Percentiles rank a stretch among this genome's conserved stretches.
These are phyloP conservation scores for Aphis gossypii DNA, from an alignment of 1,140 invertebrate genomes.

Conservation along the genomic window DNA sequence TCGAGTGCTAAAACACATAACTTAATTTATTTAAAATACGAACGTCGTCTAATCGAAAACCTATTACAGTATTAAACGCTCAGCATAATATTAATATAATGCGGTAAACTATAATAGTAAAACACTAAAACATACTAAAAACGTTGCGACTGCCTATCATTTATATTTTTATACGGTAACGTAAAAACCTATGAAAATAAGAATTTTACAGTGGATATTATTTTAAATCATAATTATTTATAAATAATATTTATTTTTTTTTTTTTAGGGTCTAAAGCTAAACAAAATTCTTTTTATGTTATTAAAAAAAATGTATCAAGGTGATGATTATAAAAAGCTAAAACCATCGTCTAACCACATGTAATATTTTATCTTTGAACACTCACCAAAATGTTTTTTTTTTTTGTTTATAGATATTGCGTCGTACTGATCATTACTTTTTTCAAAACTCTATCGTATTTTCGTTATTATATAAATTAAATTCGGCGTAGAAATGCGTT, in stretches of 20 bases:
- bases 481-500: neutral
- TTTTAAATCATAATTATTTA: neutral
- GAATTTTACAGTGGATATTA: neutral
- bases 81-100: no score
- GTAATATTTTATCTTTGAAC: neutral
- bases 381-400: neutral
- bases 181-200: neutral
- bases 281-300: neutral
- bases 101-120: neutral
- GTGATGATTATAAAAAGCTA: neutral
- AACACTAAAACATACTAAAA: neutral
- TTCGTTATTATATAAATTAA: neutral
- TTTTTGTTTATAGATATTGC: neutral
- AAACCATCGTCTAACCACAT: neutral
- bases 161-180: neutral
- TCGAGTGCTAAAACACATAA: neutral
- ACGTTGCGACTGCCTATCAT: neutral
- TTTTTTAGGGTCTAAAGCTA: neutral
- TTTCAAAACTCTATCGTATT: neutral
- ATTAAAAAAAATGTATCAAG: neutral
- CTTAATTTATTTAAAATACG: neutral
- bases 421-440: neutral
- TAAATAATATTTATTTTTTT: neutral
- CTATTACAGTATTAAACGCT: neutral
- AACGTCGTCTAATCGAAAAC: neutral